These are phyloP conservation scores for human DNA, from an alignment of 2,113 vertebrate genomes.

Conservation along the genomic window GRCh38 chr15:65006501-65007000, in stretches of 20 bases:
- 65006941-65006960: too few species aligned
- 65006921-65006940: too few species aligned
- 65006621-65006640: too few species aligned
- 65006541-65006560: too few species aligned
- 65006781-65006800: not conserved
- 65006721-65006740: not conserved
- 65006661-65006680: not conserved
- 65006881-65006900: conserved; percentile 20
- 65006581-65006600: too few species aligned
- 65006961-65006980: too few species aligned
- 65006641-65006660: too few species aligned
- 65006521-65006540: too few species aligned
- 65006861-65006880: not conserved
- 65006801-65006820: not conserved
- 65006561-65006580: too few species aligned
- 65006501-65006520: too few species aligned
- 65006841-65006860: not conserved
- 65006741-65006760: not conserved
- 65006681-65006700: not conserved
- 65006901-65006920: not conserved
- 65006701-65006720: not conserved
- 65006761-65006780: not conserved
- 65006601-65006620: too few species aligned
- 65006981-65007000: too few species aligned
- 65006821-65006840: not conserved